Evolutionary conservation across 2,113 vertebrate genomes (phyloP), one percentile per base, ranked within the genome.

Genomic region (Tragelaphus scriptus): DNA sequence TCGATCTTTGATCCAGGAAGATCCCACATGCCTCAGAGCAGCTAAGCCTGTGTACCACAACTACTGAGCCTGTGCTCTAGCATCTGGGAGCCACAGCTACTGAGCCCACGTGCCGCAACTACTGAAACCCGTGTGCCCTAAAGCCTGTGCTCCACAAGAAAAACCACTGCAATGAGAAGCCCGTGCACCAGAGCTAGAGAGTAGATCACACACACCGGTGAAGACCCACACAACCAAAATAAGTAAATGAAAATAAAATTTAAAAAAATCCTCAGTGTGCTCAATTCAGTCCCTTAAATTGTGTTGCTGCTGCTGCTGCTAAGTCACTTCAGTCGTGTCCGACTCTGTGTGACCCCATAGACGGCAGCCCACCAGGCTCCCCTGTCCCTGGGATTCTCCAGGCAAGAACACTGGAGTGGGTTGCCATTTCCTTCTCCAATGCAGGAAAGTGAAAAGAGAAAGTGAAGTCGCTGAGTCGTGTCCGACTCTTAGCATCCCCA

Each of bases 81-180:
- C 0, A 1, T 36, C n/a, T 71, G 65, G 65, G 65, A 36, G n/a
- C 65, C n/a, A 10, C 32, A 19, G 32, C 32, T 68, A n/a, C 16
- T n/a, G 63, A 68, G 32, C 16, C 32, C 63, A n/a, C 2, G 0
- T 5, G 16, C 32, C 0, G 2, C 9, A 36, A 11, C n/a, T 71
- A 36, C 17, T 11, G n/a, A 71, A 71, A 36, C n/a, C 65, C 4
- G 0, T 1, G n/a, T 11, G n/a, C n/a, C n/a, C n/a, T 71, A 21
- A 1, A 36, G 65, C 65, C 65, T 6, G n/a, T 36, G 65, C n/a
- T 23, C n/a, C 65, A 23, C n/a, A 36, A 36, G 65, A 36, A 36
- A 36, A 71, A 36, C 19, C 65, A 36, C n/a, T 23, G n/a, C 19
- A 23, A 36, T 1, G 9, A 71, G 65, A 71, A 71, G 65, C 9